Percentiles rank a stretch among this genome's conserved stretches.
Conservation (phyloP, 2,888 invertebrate genomes). For the Erebia epiphron region DNA sequence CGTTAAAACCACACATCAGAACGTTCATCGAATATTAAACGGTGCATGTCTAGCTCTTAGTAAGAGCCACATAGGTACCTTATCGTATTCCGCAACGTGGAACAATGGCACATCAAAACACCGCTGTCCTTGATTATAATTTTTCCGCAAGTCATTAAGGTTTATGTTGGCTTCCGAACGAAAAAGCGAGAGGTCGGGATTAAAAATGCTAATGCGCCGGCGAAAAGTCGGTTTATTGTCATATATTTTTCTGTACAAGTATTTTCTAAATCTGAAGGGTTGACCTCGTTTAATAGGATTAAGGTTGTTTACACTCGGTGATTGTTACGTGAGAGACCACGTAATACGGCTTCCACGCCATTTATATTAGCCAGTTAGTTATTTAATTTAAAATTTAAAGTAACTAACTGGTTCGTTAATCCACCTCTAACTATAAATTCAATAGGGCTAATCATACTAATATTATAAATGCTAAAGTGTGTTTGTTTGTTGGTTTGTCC, state of each 20-base stretch:
- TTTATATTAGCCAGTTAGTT: constrained; percentile 11
- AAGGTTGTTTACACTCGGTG: constrained; percentile 5
- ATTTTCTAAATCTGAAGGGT: constrained; percentile 10
- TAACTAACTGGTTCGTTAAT: neutral
- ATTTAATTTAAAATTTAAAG: neutral
- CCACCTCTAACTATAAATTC: neutral
- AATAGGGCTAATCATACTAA: too few relatives aligned
- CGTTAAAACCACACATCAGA: neutral
- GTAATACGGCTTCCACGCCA: constrained; percentile 20
- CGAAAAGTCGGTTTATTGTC: neutral
- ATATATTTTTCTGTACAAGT: neutral
- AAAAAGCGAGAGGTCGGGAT: constrained; percentile 8
- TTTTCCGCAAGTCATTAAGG: constrained; percentile 18
- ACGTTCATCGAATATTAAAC: neutral
- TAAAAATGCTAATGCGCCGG: constrained; percentile 3
- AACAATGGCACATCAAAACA: constrained; percentile 15
- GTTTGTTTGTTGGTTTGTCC: too few relatives aligned
- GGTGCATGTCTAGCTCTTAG: constrained; percentile 1
- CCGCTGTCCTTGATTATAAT: constrained; percentile 20
- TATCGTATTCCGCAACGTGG: constrained; percentile 12
- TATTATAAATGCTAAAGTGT: too few relatives aligned
- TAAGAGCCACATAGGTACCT: neutral
- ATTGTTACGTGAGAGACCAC: constrained; percentile 17
- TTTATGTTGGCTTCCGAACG: constrained; percentile 7
- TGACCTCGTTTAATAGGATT: constrained; percentile 21